Evolutionary conservation across 2,888 invertebrate species (phyloP), one percentile per base, ranked within the genome.

Genomic region (Catocala nupta): DNA sequence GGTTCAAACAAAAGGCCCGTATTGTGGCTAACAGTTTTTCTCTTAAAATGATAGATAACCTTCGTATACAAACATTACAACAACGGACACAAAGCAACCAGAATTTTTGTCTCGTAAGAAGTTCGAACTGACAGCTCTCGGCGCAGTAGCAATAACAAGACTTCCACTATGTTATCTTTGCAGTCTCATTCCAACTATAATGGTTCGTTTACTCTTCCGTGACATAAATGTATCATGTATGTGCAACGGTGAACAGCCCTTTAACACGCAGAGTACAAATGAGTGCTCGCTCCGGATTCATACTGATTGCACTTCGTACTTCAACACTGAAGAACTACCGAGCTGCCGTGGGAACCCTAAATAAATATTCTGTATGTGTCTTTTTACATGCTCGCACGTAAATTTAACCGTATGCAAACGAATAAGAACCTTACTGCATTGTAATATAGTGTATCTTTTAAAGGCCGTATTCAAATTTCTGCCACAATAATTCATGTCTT

Each of bases 361-460:
- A 62, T 69, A 57, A 61, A 72, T 59, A 73, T 65, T 65, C 63
- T 65, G 53, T 47, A 33, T 44, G 55, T 57, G 70, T 69, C 51
- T 55, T 58, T 65, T 59, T 51, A 39, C 6, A 39, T 39, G 36
- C 36, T 39, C 36, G 36, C 36, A 39, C 36, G 36, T 39, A 39
- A 39, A 39, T 6, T 39, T 39, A 9, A 39, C 6, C 8, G 36
- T 9, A 39, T 7, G 36, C 36, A 39, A 9, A 7, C 8, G 36
- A 39, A 39, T 39, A 8, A 39, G 8, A 39, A 7, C 36, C 55
- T 39, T 39, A 39, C 9, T 6, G 5, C 4, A 1, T 7, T 44
- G 44, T 11, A 44, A 0, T 44, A 12, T 5, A 44, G 44, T 11
- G 12, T 44, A 12, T 12, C 5, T 44, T 44, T 44, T 10, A 48